phyloP scores from a whole-genome alignment of 2,113 vertebrate genomes.

The Cygnus buccinator region DNA sequence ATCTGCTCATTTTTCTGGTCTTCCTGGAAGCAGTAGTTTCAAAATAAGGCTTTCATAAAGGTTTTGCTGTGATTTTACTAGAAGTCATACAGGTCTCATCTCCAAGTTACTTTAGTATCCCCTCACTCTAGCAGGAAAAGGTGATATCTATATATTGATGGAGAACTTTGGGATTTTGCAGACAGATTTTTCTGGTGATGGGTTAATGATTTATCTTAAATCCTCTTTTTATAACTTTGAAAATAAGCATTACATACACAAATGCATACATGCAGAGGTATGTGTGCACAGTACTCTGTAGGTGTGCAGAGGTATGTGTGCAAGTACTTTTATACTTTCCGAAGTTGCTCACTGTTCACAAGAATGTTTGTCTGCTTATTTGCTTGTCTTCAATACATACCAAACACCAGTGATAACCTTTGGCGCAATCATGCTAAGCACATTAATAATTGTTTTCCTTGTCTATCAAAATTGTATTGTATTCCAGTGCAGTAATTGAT shows the following conservation, averaged over 20 bases:
- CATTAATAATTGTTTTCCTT: not conserved
- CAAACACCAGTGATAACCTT: not conserved
- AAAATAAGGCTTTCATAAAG: not conserved
- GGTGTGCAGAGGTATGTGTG: not conserved
- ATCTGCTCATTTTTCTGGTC: not conserved
- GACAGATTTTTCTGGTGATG: not conserved
- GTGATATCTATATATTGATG: not conserved
- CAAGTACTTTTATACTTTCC: not conserved
- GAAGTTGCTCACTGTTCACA: not conserved
- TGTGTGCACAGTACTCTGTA: not conserved
- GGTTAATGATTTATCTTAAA: not conserved
- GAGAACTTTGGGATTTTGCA: not conserved
- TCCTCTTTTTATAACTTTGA: not conserved
- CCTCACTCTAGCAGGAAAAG: not conserved
- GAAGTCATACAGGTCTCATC: not conserved
- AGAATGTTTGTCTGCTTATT: not conserved
- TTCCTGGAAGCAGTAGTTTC: not conserved
- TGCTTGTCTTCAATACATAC: not conserved
- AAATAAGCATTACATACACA: not conserved
- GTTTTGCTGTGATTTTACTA: not conserved
- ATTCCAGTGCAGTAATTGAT: conserved; percentile 2
- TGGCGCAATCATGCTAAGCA: not conserved
- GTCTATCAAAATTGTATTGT: not conserved
- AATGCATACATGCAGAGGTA: not conserved
- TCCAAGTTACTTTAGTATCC: not conserved